Evolutionary conservation across 1,140 invertebrate species (phyloP).

Genomic region (Panagrolaimus sp.): DNA sequence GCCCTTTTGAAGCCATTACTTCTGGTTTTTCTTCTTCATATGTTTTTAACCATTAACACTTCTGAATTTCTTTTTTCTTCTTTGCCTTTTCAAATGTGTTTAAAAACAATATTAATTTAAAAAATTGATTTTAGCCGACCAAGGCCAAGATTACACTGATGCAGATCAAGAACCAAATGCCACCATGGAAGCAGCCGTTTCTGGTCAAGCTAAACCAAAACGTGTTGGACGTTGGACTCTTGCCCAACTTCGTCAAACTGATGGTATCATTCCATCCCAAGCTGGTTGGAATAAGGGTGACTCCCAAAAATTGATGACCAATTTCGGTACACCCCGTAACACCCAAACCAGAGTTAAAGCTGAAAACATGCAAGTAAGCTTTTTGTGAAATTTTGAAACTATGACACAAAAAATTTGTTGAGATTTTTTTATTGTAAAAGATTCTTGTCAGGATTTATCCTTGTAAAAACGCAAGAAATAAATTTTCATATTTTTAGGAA

Average conservation of each 20-base stretch:
- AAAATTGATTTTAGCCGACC: conserved; percentile 30
- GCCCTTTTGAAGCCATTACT: neutral
- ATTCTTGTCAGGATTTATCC: too few relatives aligned
- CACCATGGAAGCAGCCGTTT: conserved; percentile 59
- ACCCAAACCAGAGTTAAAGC: conserved; percentile 57
- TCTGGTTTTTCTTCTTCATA: neutral
- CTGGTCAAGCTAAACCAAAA: conserved; percentile 52
- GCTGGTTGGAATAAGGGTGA: conserved; percentile 60
- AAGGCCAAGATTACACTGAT: conserved; percentile 22
- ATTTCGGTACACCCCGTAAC: conserved; percentile 59
- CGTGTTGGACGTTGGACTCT: conserved; percentile 59
- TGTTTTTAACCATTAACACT: neutral
- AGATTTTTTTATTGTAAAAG: too few relatives aligned
- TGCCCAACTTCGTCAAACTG: conserved; percentile 57
- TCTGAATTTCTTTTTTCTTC: neutral
- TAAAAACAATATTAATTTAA: conserved; percentile 31
- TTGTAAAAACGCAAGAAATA: neutral
- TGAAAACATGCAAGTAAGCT: conserved; percentile 53
- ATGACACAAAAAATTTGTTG: neutral
- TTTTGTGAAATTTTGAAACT: neutral
- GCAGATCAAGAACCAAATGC: conserved; percentile 48
- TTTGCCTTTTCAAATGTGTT: neutral
- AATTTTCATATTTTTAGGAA: conserved; percentile 45
- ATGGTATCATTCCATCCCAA: conserved; percentile 59
- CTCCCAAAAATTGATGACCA: conserved; percentile 60